Evolutionary conservation across 2,888 invertebrate genomes (phyloP).

Genomic region (Epinotia brunnichana): DNA sequence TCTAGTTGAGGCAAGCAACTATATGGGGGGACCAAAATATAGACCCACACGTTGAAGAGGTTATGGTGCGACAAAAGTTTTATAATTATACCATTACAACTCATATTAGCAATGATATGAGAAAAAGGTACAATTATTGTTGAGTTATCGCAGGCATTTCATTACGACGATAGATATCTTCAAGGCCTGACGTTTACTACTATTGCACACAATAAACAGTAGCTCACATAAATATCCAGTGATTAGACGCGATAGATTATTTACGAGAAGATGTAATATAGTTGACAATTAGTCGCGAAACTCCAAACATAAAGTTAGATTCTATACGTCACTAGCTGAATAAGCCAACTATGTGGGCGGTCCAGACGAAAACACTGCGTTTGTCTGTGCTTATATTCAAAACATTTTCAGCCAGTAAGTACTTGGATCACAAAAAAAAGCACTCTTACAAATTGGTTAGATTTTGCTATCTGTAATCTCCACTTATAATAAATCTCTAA

Average conservation of each 20-base stretch:
- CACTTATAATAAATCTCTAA: too few relatives aligned
- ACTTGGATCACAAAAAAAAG: not conserved
- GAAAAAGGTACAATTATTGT: conserved; percentile 7
- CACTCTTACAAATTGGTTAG: not conserved
- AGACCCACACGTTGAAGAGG: too few relatives aligned
- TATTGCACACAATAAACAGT: not conserved
- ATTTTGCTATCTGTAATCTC: not conserved
- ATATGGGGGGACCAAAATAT: not conserved
- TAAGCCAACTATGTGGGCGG: not conserved
- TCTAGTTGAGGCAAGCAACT: not conserved
- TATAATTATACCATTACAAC: not conserved
- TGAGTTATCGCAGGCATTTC: conserved; percentile 1
- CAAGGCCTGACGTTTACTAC: conserved; percentile 4
- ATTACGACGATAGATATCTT: conserved; percentile 16
- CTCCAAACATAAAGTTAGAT: not conserved
- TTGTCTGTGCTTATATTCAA: too few relatives aligned
- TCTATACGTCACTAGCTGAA: not conserved
- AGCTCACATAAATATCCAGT: not conserved
- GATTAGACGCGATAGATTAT: not conserved
- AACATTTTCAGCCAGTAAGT: too few relatives aligned
- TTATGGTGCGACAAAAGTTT: not conserved
- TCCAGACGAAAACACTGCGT: not conserved
- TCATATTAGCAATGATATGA: not conserved
- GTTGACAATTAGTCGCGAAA: not conserved
- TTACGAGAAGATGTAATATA: not conserved